Conservation (phyloP, 2,797 vertebrate species). For the Pristis pectinata region DNA sequence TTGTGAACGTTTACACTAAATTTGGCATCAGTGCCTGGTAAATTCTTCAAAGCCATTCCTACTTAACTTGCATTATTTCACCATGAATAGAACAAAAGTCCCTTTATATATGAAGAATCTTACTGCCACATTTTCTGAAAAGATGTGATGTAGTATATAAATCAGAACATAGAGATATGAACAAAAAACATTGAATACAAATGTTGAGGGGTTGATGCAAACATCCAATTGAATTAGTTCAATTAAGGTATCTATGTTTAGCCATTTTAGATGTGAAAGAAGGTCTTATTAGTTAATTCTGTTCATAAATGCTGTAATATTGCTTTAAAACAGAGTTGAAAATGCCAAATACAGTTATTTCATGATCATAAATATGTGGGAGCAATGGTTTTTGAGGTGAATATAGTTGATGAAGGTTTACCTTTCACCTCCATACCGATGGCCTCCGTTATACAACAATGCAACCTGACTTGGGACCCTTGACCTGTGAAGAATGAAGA, state of each 20-base stretch:
- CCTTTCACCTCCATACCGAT: not conserved
- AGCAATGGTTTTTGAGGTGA: not conserved
- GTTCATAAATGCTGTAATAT: not conserved
- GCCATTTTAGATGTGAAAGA: too few relatives aligned
- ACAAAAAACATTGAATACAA: not conserved
- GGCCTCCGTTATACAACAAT: not conserved
- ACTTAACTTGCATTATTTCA: not conserved
- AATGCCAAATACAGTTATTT: not conserved
- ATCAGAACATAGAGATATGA: not conserved
- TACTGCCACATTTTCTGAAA: not conserved
- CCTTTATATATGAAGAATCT: not conserved
- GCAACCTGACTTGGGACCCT: constrained; percentile 19
- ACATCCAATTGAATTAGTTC: not conserved
- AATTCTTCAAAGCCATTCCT: not conserved
- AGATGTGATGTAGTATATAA: too few relatives aligned
- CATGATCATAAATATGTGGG: not conserved
- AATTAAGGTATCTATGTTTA: not conserved
- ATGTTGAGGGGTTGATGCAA: not conserved
- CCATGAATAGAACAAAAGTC: not conserved
- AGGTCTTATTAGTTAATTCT: not conserved
- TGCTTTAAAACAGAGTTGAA: not conserved
- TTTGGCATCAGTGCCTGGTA: not conserved
- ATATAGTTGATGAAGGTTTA: not conserved
- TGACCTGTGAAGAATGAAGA: not conserved
- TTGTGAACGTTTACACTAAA: not conserved